Evolutionary conservation across 2,113 vertebrate species (phyloP).

Genomic region (Hassar affinis): DNA sequence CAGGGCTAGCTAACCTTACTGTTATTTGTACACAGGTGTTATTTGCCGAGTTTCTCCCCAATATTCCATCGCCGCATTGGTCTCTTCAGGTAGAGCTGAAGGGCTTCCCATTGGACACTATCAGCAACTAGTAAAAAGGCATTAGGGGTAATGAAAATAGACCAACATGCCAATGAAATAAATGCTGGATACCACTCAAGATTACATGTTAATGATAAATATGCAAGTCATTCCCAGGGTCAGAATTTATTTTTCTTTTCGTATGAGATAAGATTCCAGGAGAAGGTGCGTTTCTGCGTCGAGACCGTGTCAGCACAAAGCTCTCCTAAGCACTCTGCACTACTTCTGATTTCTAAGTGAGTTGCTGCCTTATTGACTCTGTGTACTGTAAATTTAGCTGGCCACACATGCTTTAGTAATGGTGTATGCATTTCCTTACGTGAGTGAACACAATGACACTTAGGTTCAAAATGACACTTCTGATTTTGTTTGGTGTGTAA

Average conservation of each 20-base stretch:
- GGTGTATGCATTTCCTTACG: not conserved
- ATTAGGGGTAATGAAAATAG: not conserved
- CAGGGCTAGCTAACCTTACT: too few relatives aligned
- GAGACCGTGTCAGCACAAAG: not conserved
- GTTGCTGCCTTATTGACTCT: too few relatives aligned
- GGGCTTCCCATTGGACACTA: not conserved
- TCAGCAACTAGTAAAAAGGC: not conserved
- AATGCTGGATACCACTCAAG: not conserved
- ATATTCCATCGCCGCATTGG: not conserved
- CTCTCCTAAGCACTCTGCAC: not conserved
- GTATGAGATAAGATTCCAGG: not conserved
- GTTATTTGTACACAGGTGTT: too few relatives aligned
- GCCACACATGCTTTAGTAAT: not conserved
- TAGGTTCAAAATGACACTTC: too few relatives aligned
- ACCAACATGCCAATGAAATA: not conserved
- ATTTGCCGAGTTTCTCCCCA: too few relatives aligned
- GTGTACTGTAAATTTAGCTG: too few relatives aligned
- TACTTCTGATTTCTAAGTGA: constrained; percentile 11
- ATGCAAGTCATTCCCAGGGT: not conserved
- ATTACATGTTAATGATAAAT: not conserved
- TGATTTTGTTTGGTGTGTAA: too few relatives aligned
- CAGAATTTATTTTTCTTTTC: not conserved
- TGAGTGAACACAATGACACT: too few relatives aligned
- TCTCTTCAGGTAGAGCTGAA: not conserved
- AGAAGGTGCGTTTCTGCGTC: not conserved